Evolutionary conservation across 2,797 vertebrate genomes (phyloP).

Genomic region (Chelmon rostratus): DNA sequence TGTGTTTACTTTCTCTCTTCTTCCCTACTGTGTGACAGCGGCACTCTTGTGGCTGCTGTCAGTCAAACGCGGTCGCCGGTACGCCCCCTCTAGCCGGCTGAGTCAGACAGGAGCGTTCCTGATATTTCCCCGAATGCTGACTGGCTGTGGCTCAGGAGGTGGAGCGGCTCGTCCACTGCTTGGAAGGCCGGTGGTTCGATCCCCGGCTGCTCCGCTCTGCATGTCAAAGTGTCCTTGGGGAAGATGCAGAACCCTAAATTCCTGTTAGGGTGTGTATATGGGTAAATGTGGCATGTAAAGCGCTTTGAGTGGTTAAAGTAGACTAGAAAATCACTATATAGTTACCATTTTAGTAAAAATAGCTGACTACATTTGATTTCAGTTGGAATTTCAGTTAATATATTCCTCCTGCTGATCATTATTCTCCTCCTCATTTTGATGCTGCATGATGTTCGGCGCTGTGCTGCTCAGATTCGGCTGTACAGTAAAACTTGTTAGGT

Average conservation of each 20-base stretch:
- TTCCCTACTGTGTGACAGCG: not conserved
- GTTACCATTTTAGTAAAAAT: not conserved
- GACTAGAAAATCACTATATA: too few species aligned
- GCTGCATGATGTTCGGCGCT: not conserved
- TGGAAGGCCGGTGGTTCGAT: too few species aligned
- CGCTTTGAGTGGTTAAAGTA: too few species aligned
- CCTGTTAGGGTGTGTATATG: too few species aligned
- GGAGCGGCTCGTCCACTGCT: too few species aligned
- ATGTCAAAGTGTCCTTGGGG: too few species aligned
- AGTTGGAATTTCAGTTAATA: not conserved
- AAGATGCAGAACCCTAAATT: too few species aligned
- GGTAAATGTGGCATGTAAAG: too few species aligned
- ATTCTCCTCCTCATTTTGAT: not conserved
- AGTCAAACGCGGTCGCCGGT: too few species aligned
- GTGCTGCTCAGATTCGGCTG: not conserved
- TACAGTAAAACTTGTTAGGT: not conserved
- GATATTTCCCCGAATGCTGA: not conserved
- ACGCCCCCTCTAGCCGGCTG: not conserved
- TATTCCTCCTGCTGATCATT: not conserved
- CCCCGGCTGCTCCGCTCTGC: too few species aligned
- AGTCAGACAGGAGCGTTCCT: not conserved
- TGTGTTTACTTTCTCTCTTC: not conserved
- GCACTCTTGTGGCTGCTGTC: not conserved
- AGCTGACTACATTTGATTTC: too few species aligned
- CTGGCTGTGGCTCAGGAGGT: not conserved